These are phyloP conservation scores for Sphaerophoria rueppellii DNA, from an alignment of 2,888 invertebrate genomes.

Conservation along the genomic window DNA sequence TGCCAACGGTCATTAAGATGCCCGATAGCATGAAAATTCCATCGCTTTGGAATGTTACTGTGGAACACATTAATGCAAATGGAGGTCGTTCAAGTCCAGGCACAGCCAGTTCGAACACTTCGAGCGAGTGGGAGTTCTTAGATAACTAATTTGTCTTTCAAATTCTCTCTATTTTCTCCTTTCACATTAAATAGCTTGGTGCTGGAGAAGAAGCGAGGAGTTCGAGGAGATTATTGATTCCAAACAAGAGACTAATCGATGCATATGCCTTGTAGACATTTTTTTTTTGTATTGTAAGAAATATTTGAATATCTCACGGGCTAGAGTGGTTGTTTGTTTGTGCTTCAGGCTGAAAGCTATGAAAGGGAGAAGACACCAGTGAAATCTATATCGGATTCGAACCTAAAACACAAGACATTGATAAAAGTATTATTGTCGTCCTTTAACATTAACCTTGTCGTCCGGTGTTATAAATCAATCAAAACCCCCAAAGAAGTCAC, in stretches of 20 bases:
- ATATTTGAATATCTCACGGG: neutral
- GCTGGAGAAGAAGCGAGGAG: constrained; percentile 14
- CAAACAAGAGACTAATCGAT: constrained; percentile 27
- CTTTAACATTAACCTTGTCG: too few species aligned
- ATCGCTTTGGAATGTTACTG: constrained; percentile 83
- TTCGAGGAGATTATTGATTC: constrained; percentile 15
- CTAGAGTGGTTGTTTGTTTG: neutral
- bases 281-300: neutral
- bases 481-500: too few species aligned
- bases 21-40: constrained; percentile 84
- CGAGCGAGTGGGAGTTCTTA: constrained; percentile 81
- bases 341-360: neutral
- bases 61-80: constrained; percentile 79
- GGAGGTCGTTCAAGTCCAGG: constrained; percentile 50
- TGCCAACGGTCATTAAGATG: constrained; percentile 74
- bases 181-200: neutral
- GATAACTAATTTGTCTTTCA: constrained; percentile 76
- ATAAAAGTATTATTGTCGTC: too few species aligned
- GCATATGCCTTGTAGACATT: constrained; percentile 52
- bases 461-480: too few species aligned
- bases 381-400: too few species aligned
- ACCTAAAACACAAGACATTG: too few species aligned
- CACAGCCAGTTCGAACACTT: constrained; percentile 76
- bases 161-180: neutral
- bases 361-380: too few species aligned